A percentile compares a stretch with the other conserved stretches of the same genome.
phyloP scores from a whole-genome alignment of 2,797 vertebrate species.

The Mallotus villosus region DNA sequence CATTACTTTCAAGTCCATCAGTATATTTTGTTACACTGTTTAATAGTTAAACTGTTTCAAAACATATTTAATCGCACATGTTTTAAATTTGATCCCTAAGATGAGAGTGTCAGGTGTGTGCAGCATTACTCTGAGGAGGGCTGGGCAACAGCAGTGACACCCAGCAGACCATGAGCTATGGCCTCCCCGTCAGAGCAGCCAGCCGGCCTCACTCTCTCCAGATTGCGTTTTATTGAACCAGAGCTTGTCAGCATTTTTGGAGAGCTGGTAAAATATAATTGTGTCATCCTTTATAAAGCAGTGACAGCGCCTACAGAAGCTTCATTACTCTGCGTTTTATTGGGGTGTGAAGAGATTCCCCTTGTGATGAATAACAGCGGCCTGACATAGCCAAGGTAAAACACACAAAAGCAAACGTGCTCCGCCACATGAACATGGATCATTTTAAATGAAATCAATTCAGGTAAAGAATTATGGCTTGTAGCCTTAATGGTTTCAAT shows the following conservation, averaged over 20 bases:
- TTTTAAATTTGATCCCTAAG: background rate
- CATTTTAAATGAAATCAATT: conserved; percentile 78
- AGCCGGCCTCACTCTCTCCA: conserved; percentile 54
- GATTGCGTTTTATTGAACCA: conserved; percentile 78
- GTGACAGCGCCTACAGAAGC: conserved; percentile 76
- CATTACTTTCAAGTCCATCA: background rate
- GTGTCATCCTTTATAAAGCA: conserved; percentile 83
- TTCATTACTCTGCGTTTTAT: conserved; percentile 81
- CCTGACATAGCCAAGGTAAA: conserved; percentile 75
- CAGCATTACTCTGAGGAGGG: conserved; percentile 34
- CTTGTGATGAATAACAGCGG: conserved; percentile 77
- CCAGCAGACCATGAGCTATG: conserved; percentile 65
- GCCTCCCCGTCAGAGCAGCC: conserved; percentile 50
- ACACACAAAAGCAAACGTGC: conserved; percentile 63
- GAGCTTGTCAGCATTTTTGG: conserved; percentile 78
- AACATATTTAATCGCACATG: background rate
- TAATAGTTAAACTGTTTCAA: no score
- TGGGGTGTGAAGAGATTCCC: conserved; percentile 70
- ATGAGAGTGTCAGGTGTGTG: conserved; percentile 13
- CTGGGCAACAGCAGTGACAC: conserved; percentile 27
- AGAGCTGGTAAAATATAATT: conserved; percentile 82
- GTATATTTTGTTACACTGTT: background rate
- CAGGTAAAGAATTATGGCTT: conserved; percentile 70
- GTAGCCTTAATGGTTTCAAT: conserved; percentile 70
- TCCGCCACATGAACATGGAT: conserved; percentile 67